These are phyloP conservation scores for Drosophila yooni DNA, from an alignment of 2,888 invertebrate species.

Conservation along the genomic window DNA sequence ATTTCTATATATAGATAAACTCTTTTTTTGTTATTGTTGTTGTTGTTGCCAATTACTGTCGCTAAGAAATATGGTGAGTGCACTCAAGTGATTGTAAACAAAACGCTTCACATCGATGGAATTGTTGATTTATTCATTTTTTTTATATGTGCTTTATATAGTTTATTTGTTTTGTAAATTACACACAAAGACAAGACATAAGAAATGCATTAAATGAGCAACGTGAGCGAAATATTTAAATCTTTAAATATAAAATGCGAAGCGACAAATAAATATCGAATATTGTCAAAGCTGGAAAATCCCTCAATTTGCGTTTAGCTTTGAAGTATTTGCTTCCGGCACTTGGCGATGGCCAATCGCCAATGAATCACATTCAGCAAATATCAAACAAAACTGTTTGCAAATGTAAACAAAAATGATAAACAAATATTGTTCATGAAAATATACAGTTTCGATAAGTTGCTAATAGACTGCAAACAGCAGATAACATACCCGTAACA, in stretches of 20 bases:
- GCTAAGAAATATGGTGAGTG: conserved; percentile 55
- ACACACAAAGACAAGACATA: conserved; percentile 56
- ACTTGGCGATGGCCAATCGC: conserved; percentile 16
- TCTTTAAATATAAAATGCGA: conserved; percentile 15
- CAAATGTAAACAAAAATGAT: background rate
- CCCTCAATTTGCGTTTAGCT: conserved; percentile 41
- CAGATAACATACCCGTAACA: background rate
- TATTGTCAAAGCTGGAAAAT: conserved; percentile 41
- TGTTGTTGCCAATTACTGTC: conserved; percentile 23
- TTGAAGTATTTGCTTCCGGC: conserved; percentile 57
- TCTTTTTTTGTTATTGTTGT: conserved; percentile 6
- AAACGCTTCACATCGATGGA: conserved; percentile 34
- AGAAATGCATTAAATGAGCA: conserved; percentile 49
- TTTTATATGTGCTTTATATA: background rate
- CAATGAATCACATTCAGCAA: conserved; percentile 37
- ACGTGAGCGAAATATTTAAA: conserved; percentile 64
- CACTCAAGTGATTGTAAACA: conserved; percentile 46
- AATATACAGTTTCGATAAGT: background rate
- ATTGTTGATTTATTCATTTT: conserved; percentile 8
- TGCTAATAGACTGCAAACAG: background rate
- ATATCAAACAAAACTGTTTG: background rate
- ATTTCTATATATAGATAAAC: conserved; percentile 3
- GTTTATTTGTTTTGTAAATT: conserved; percentile 17
- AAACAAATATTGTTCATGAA: conserved; percentile 1
- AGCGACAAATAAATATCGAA: conserved; percentile 14